Base-by-base conservation (phyloP, 2,888 invertebrate species). In the Drosophila infuscata region DNA sequence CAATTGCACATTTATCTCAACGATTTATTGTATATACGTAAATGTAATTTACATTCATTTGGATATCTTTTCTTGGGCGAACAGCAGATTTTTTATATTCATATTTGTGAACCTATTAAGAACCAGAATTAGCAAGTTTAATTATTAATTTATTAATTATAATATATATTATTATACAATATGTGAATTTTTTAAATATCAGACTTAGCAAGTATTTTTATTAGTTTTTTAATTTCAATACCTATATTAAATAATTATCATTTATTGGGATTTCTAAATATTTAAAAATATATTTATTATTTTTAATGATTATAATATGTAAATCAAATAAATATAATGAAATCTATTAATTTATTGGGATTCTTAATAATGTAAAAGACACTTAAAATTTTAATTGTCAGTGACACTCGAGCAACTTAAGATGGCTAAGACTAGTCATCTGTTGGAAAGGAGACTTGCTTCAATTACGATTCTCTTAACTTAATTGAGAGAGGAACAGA, bases 381-480 rank as follows among this genome's bases (percentile, higher is more conserved):
- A 36, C 35, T 17, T 15, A 36, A 53, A 29, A 56, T 53, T 53
- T 11, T 9, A 49, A 49, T 12, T 17, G 11, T 54, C 25, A 25
- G 15, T 25, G 46, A 15, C 15, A 46, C 46, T 25, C 20, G 46
- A 25, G 46, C 25, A 46, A 46, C 46, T 15, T 46, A 46, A 46
- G 46, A 35, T 59, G 35, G 48, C 12, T 38, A 30, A 54, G 36
- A 6, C 17, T 25, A 29, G 17, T 29, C 35, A 48, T 20, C 15
- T 32, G 32, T 52, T 43, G 2, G 43, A 43, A n/a, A 25, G 33
- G 12, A 64, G 43, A 46, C 48, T 48, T 30, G 46, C 20, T 58
- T 48, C 20, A 30, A 38, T 36, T n/a, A 11, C 2, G 20, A 52
- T 29, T 32, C 46, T 17, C 41, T 57, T 57, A 38, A 33, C 33